phyloP scores from a whole-genome alignment of 2,113 vertebrate genomes.

The Poecilia latipinna region DNA sequence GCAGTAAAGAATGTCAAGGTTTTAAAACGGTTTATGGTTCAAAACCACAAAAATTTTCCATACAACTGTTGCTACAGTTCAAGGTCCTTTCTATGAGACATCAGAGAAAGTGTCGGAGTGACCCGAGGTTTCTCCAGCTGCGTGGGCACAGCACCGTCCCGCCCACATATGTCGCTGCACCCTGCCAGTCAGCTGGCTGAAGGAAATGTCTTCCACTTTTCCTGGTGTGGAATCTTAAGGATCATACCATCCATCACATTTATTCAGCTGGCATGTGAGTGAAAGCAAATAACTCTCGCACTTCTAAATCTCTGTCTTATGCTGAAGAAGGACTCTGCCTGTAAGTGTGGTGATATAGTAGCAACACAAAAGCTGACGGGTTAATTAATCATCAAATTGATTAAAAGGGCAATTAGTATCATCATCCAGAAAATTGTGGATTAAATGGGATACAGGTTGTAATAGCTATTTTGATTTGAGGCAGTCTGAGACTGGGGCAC shows the following conservation, averaged over 20 bases:
- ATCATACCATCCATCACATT: not conserved
- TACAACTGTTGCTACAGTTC: not conserved
- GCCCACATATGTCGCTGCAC: not conserved
- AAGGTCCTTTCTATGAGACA: not conserved
- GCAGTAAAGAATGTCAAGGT: not conserved
- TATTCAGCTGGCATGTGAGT: not conserved
- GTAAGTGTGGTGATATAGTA: not conserved
- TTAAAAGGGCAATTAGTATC: not conserved
- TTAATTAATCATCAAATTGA: not conserved
- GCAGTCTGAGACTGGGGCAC: not conserved
- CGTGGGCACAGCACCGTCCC: not conserved
- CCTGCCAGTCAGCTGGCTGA: not conserved
- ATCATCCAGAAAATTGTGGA: not conserved
- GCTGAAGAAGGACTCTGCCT: not conserved
- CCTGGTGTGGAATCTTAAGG: too few species aligned
- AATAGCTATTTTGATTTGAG: not conserved
- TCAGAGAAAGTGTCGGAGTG: not conserved
- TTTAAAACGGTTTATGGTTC: not conserved
- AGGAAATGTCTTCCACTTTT: not conserved
- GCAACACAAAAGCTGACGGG: not conserved
- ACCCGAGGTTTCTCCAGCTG: not conserved
- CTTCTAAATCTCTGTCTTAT: not conserved
- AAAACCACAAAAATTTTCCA: not conserved
- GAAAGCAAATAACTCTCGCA: not conserved
- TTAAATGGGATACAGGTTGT: not conserved